phyloP scores from a whole-genome alignment of 2,113 vertebrate genomes.

The Thunnus thynnus region DNA sequence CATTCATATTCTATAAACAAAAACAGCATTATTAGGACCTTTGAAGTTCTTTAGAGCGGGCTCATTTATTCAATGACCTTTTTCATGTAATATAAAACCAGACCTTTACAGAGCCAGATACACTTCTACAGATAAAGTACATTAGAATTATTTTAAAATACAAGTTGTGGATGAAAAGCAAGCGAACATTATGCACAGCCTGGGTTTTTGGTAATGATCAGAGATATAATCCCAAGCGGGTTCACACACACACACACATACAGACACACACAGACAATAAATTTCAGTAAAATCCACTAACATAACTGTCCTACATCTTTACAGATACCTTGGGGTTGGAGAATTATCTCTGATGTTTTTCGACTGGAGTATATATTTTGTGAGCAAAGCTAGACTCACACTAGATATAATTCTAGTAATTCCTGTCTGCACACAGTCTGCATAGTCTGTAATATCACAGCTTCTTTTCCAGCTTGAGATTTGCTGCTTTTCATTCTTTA shows the following conservation, averaged over 20 bases:
- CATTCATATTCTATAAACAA: slow-evolving; percentile 15
- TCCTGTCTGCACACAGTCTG: background rate
- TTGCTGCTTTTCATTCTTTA: background rate
- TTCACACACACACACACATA: background rate
- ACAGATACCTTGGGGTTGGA: slow-evolving; percentile 31
- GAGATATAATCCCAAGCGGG: slow-evolving; percentile 11
- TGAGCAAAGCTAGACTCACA: slow-evolving; percentile 14
- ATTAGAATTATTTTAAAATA: slow-evolving; percentile 44
- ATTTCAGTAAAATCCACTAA: slow-evolving; percentile 13
- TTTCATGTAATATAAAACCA: slow-evolving; percentile 37
- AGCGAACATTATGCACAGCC: background rate
- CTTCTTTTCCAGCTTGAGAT: slow-evolving; percentile 5
- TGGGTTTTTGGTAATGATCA: slow-evolving; percentile 33
- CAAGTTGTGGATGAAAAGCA: slow-evolving; percentile 14
- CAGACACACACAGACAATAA: no score
- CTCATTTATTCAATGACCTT: slow-evolving; percentile 59
- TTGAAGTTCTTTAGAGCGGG: slow-evolving; percentile 33
- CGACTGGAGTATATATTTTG: background rate
- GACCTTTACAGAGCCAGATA: slow-evolving; percentile 31
- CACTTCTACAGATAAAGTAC: background rate
- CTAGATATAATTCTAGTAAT: slow-evolving; percentile 15
- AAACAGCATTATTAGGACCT: slow-evolving; percentile 31
- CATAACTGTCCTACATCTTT: slow-evolving; percentile 21
- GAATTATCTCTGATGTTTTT: slow-evolving; percentile 15
- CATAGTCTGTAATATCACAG: slow-evolving; percentile 1